Evolutionary conservation across 2,113 vertebrate species (phyloP), one percentile per base, ranked within the genome.

Genomic region (Silurus meridionalis): DNA sequence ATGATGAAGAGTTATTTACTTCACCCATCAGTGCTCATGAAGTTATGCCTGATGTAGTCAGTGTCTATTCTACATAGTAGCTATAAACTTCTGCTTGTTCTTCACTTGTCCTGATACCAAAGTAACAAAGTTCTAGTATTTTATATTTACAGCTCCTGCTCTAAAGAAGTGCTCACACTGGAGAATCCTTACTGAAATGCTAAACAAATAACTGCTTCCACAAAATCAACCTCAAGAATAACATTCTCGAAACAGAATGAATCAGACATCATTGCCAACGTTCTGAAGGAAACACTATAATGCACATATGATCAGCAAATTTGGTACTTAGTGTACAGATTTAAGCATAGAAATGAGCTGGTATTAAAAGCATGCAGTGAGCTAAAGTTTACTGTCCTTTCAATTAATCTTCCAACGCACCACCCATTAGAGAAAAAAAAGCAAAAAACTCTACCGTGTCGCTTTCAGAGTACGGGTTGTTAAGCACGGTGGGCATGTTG

Each of bases 401-500:
- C 5, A 3, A 6, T 75, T 75, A 9, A 52, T 52, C 48, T 75
- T 6, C 7, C 7, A n/a, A 52, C 48, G 52, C 69, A 46, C 15
- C 37, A 46, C 50, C 0, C n/a, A 3, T 57, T 57, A 9, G 37
- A 25, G n/a, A 72, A 19, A 72, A 19, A 48, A 74, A 53, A 53
- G 23, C 2, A 2, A 82, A 50, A 64, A 15, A 64, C 4, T 23
- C 89, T 95, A 98, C 98, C 97, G 97, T 95, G 89, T 96, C 95
- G 0, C 90, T 92, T 87, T 96, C 95, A 0, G 95, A 93, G 86
- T 95, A 93, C 0, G 95, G 95, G 90, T 95, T 96, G 95, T 96
- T 96, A 85, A 95, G 92, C 87, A 94, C 92, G n/a, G 92, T 86
- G 0, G 96, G 94, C 82, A 75, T 77, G 0, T 92, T 94, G 90